Percentiles rank a stretch among this genome's conserved stretches.
Conservation (phyloP, 2,888 invertebrate species). For the Papilio gigon region DNA sequence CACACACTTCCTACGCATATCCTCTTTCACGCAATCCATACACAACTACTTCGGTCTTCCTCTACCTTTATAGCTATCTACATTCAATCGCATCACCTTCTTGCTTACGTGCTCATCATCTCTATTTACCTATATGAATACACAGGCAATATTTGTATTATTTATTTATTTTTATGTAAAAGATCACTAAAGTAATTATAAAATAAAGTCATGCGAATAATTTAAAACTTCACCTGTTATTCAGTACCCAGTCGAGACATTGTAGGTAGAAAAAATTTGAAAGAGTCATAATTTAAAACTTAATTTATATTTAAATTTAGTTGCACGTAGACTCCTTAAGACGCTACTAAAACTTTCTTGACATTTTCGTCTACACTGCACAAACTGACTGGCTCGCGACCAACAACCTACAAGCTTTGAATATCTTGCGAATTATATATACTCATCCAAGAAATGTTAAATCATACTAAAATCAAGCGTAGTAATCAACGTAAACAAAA, state of each 20-base stretch:
- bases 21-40: too few species aligned
- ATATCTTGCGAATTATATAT: neutral
- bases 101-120: too few species aligned
- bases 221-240: neutral
- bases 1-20: too few species aligned
- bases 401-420: conserved; percentile 4
- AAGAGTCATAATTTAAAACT: conserved; percentile 12
- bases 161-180: neutral
- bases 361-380: conserved; percentile 18
- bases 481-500: neutral
- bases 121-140: neutral
- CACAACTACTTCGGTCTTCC: too few species aligned
- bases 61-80: too few species aligned
- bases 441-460: neutral
- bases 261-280: neutral
- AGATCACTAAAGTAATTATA: neutral
- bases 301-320: conserved; percentile 23
- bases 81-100: too few species aligned
- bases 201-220: neutral
- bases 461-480: neutral
- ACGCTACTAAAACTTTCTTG: conserved; percentile 15
- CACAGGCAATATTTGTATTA: neutral
- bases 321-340: conserved; percentile 1
- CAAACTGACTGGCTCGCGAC: conserved; percentile 20
- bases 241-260: neutral